Evolutionary conservation across 2,797 vertebrate species (phyloP), one percentile per base, ranked within the genome.

Genomic region (Gymnodraco acuticeps): DNA sequence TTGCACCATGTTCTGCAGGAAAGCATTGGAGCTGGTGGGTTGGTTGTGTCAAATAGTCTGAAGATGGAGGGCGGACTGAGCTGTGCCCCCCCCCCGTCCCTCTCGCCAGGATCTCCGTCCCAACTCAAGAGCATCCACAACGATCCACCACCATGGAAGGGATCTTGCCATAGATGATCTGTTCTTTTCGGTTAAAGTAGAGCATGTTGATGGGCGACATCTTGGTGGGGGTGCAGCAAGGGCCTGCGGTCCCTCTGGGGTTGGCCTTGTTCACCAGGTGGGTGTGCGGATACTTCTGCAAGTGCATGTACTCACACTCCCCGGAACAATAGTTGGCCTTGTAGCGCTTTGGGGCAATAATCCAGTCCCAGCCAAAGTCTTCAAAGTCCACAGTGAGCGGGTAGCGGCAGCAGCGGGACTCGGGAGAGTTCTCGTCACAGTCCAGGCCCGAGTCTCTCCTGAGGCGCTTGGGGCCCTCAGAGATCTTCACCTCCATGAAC

Each of bases 151-250:
- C 98, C 98, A 99, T 99, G 87, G 95, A 96, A 0, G 98, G 98
- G 89, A 99, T 98, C 94, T 98, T 99, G 85, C 98, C 97, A 0
- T 99, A 99, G 93, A 99, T 99, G 78, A 99, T 97, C 92, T 99
- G 97, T 93, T 97, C 96, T 74, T 97, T 96, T 88, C 92, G 94
- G 19, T 99, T 99, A 92, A 99, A 99, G 95, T 99, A 99, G 65
- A 99, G 93, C 97, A 99, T 99, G 85, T 98, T 99, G 94, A 99
- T 98, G 78, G 98, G 96, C 15, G 98, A 99, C 97, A 99, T 97
- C 95, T 99, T 99, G 87, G 97, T 97, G 77, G 98, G 97, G 1
- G 97, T 99, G 80, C 98, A 99, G 94, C 98, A 99, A 61, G 97
- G 98, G 10, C 97, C 98, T 0, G 96, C 97, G 0, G 96, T 96